Evolutionary conservation across 2,113 vertebrate genomes (phyloP).

Genomic region (Phylloscopus trochilus): DNA sequence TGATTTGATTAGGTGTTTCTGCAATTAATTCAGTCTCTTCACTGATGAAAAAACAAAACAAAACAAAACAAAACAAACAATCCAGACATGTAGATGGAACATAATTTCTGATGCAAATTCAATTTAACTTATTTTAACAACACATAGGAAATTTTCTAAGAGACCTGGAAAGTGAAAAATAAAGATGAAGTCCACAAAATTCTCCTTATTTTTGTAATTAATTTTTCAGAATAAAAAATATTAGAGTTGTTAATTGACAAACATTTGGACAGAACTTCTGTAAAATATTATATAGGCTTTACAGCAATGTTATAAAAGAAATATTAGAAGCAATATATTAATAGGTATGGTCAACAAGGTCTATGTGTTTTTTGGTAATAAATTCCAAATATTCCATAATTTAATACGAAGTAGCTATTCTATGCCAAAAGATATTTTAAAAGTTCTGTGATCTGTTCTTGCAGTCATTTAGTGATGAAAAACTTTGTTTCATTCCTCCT

Average conservation of each 20-base stretch:
- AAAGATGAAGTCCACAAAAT: background rate
- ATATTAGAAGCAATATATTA: background rate
- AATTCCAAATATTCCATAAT: background rate
- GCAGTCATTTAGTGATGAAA: background rate
- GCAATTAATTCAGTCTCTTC: background rate
- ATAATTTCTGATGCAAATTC: background rate
- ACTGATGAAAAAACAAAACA: background rate
- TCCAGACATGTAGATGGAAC: background rate
- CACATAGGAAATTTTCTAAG: background rate
- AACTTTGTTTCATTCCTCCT: background rate
- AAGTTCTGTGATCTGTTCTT: background rate
- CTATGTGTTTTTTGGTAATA: background rate
- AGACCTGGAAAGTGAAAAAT: background rate
- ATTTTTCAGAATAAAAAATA: background rate
- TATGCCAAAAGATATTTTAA: background rate
- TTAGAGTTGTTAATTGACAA: background rate
- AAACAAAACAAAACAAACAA: background rate
- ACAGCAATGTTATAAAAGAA: background rate
- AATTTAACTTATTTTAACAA: background rate
- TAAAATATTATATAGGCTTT: background rate
- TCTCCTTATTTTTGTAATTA: background rate
- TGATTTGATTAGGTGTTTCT: background rate
- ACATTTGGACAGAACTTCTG: background rate
- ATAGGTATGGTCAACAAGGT: fast-evolving
- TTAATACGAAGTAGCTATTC: background rate